These are phyloP conservation scores for Lophura nycthemera DNA, from an alignment of 2,113 vertebrate species.

Conservation along the genomic window DNA sequence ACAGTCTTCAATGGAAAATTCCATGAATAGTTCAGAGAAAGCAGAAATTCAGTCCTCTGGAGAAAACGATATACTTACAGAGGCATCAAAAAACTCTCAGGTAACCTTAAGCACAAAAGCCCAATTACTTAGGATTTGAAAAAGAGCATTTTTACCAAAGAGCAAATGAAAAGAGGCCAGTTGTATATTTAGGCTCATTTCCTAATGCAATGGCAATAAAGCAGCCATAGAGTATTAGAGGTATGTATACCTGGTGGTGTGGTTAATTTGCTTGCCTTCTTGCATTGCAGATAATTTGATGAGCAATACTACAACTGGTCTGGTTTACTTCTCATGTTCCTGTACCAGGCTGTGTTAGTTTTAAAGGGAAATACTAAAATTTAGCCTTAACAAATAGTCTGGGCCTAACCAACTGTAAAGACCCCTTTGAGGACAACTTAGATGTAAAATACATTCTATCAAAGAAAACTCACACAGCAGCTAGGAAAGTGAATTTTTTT, in stretches of 20 bases:
- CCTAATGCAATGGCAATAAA: not conserved
- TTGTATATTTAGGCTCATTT: not conserved
- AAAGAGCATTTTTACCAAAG: not conserved
- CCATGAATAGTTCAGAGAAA: slow-evolving; percentile 87
- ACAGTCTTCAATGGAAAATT: slow-evolving; percentile 86
- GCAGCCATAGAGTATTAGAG: not conserved
- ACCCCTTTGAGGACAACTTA: not conserved
- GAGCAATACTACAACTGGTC: not conserved
- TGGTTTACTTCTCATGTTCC: not conserved
- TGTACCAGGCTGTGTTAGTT: not conserved
- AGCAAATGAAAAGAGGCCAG: not conserved
- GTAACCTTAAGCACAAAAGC: slow-evolving; percentile 72
- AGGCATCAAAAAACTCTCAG: slow-evolving; percentile 91
- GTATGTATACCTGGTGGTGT: not conserved
- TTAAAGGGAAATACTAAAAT: not conserved
- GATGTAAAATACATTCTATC: not conserved
- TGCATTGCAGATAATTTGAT: not conserved
- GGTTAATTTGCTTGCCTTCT: not conserved
- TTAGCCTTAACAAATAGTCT: not conserved
- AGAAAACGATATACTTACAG: slow-evolving; percentile 84
- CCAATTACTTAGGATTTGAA: not conserved
- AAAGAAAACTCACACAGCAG: not conserved
- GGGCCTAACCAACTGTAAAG: not conserved
- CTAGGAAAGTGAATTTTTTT: not conserved
- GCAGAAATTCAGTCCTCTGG: slow-evolving; percentile 85